Percentiles rank a stretch among this genome's conserved stretches.
Conservation (phyloP, 2,113 vertebrate species). For the Tragelaphus buxtoni region DNA sequence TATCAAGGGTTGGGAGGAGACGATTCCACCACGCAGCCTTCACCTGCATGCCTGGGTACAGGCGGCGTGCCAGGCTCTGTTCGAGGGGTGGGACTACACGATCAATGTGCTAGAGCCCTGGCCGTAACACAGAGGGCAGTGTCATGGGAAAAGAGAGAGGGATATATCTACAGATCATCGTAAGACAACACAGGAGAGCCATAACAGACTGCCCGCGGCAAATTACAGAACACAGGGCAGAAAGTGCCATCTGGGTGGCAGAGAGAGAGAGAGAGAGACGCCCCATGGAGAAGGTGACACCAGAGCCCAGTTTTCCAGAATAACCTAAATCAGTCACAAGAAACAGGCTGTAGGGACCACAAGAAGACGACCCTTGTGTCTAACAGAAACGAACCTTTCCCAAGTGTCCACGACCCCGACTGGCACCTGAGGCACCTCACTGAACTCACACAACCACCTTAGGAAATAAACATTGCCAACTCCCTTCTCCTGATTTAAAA, state of each 20-base stretch:
- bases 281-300: too few relatives aligned
- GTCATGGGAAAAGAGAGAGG: background rate
- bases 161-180: background rate
- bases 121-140: background rate
- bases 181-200: background rate
- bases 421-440: background rate
- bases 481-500: background rate
- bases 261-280: background rate
- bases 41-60: too few relatives aligned
- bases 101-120: too few relatives aligned
- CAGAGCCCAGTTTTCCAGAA: background rate
- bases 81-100: background rate
- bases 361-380: background rate
- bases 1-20: too few relatives aligned
- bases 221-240: background rate
- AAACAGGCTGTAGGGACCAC: background rate
- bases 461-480: accelerated
- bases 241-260: background rate
- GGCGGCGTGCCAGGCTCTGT: background rate
- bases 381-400: background rate
- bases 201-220: accelerated
- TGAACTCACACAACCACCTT: too few relatives aligned
- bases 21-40: too few relatives aligned
- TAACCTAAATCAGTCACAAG: background rate
- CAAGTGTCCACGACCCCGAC: background rate